These are phyloP conservation scores for Melanotaenia parkinsoni DNA, from an alignment of 2,797 vertebrate species.

Conservation along the genomic window DNA sequence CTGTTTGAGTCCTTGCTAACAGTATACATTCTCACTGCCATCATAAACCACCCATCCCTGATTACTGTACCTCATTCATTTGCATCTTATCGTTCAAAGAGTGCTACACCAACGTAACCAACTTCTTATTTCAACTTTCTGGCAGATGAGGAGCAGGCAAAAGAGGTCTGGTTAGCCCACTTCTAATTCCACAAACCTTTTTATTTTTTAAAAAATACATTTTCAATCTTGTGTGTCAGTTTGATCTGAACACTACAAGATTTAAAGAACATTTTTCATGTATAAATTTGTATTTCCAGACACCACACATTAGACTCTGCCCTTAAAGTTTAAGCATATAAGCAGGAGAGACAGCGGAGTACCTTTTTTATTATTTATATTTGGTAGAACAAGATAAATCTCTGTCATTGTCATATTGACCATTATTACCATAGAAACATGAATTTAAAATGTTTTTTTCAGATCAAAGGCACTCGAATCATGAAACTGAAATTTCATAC, in stretches of 20 bases:
- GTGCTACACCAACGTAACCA: background rate
- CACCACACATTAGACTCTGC: too few relatives aligned
- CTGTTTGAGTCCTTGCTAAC: too few relatives aligned
- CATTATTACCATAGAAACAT: background rate
- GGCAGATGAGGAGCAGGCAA: background rate
- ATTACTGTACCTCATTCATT: too few relatives aligned
- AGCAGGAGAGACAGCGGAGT: background rate
- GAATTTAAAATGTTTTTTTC: background rate
- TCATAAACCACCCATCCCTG: too few relatives aligned
- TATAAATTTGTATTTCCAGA: too few relatives aligned
- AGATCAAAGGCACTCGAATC: slow-evolving; percentile 37
- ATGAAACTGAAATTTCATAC: slow-evolving; percentile 6
- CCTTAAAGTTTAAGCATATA: background rate
- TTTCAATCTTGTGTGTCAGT: too few relatives aligned
- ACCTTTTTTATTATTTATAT: slow-evolving; percentile 1
- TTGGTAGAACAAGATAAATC: background rate
- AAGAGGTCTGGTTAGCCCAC: background rate
- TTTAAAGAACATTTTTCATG: too few relatives aligned
- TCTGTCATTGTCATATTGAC: slow-evolving; percentile 2
- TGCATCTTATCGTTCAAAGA: too few relatives aligned
- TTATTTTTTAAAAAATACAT: too few relatives aligned
- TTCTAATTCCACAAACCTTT: background rate
- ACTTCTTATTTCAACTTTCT: background rate
- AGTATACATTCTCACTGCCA: background rate
- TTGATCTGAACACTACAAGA: too few relatives aligned